Conservation (phyloP, 1,140 invertebrate species). For the Gonioctena quinquepunctata region DNA sequence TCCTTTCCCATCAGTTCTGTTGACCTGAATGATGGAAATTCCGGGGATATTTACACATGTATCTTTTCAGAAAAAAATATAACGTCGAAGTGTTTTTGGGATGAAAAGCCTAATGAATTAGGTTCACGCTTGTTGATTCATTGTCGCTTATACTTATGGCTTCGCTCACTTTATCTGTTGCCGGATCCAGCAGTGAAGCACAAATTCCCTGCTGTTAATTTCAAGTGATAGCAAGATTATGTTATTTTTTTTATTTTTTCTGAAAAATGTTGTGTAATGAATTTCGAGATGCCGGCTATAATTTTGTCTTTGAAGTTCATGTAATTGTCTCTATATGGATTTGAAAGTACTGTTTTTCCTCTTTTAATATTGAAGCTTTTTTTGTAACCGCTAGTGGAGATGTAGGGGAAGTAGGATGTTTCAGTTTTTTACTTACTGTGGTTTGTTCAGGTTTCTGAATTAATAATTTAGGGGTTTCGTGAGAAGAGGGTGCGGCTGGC, state of each 20-base stretch:
- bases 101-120: not conserved
- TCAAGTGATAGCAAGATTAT: not conserved
- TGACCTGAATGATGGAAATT: not conserved
- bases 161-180: not conserved
- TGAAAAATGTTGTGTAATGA: not conserved
- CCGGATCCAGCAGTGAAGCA: not conserved
- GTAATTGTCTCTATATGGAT: not conserved
- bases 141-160: not conserved
- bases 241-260: not conserved
- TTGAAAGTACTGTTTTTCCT: not conserved
- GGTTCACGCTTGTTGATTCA: not conserved
- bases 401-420: too few species aligned
- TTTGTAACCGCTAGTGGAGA: not conserved
- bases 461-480: too few species aligned
- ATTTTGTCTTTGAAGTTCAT: not conserved
- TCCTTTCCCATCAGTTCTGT: not conserved
- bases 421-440: too few species aligned
- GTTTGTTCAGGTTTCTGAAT: too few species aligned
- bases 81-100: not conserved
- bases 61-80: not conserved
- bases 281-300: not conserved
- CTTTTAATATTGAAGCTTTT: not conserved
- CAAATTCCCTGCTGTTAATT: not conserved
- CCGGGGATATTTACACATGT: not conserved
- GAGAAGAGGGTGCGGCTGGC: too few species aligned